Evolutionary conservation across 2,797 vertebrate species (phyloP), one percentile per base, ranked within the genome.

Genomic region (Galaxias olidus): DNA sequence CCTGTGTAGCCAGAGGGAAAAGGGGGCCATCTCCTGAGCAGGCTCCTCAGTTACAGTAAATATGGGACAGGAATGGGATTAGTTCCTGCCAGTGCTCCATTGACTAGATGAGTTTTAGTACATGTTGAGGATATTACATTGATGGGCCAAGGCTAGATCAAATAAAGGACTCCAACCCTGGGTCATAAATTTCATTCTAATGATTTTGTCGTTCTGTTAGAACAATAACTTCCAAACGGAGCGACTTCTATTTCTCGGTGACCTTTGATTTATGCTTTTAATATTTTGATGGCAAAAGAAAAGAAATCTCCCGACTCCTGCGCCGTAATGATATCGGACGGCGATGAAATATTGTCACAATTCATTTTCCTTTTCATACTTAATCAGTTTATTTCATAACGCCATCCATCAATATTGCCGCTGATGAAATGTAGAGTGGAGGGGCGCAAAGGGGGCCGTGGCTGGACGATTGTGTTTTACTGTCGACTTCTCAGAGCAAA

Each of bases 221-320:
- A 91, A 90, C 89, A 89, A 89, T 90, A 88, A 87, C 83, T 92
- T 86, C 84, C 76, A 83, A 86, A 68, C 86, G 89, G 86, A 92
- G 91, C 88, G 88, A 90, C 90, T 54, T 59, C 44, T 81, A 74
- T 73, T 74, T 74, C 67, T 63, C 45, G 71, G 47, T 89, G 92
- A 92, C 82, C 90, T 90, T 88, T 96, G 95, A 98, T 97, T 96
- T 95, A 96, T 96, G 91, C 84, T 90, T 96, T 96, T 96, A 96
- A 96, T 98, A 95, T 94, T 95, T 94, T 93, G 92, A 91, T 91
- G 77, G 89, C 89, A 87, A 87, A 93, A n/a, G n/a, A n/a, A n/a
- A n/a, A n/a, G n/a, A 89, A 95, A 94, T 93, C 89, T 87, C 93
- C 89, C 88, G 91, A 92, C 90, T 93, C 89, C 90, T 87, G 83